These are phyloP conservation scores for Allolobophora icterica DNA, from an alignment of 2,888 invertebrate genomes.

Conservation along the genomic window DNA sequence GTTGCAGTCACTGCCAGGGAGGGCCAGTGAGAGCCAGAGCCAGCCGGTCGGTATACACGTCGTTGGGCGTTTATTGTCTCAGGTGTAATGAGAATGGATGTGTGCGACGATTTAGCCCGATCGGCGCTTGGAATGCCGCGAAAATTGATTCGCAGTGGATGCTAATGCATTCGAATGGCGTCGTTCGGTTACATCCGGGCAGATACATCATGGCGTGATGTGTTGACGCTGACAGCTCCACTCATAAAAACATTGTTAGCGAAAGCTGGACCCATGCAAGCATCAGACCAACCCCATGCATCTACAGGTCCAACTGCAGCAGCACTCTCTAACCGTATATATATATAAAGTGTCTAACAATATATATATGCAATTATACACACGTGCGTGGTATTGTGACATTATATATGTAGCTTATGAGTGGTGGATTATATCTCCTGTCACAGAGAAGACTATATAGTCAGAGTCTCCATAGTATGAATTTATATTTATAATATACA, in stretches of 20 bases:
- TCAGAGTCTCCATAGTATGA: no score
- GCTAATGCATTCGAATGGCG: conserved; percentile 3
- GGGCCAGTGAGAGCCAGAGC: not conserved
- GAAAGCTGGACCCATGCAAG: not conserved
- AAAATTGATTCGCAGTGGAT: conserved; percentile 23
- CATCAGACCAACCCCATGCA: not conserved
- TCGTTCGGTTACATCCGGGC: conserved; percentile 2
- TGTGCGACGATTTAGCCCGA: conserved; percentile 22
- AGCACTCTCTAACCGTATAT: not conserved
- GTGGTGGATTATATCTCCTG: not conserved
- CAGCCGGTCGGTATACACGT: not conserved
- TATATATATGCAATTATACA: not conserved
- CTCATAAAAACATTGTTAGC: conserved; percentile 17
- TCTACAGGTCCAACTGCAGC: not conserved
- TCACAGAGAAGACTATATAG: no score
- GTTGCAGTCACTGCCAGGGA: not conserved
- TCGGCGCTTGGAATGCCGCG: conserved; percentile 26
- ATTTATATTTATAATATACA: not conserved
- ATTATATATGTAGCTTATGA: not conserved
- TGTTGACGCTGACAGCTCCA: conserved; percentile 18
- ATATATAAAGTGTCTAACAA: no score
- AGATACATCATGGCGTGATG: conserved; percentile 28
- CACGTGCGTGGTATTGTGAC: not conserved
- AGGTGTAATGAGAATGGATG: conserved; percentile 23
- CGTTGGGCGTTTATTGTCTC: conserved; percentile 26